These are phyloP conservation scores for Apodemia mormo DNA, from an alignment of 2,888 invertebrate genomes.

Conservation along the genomic window DNA sequence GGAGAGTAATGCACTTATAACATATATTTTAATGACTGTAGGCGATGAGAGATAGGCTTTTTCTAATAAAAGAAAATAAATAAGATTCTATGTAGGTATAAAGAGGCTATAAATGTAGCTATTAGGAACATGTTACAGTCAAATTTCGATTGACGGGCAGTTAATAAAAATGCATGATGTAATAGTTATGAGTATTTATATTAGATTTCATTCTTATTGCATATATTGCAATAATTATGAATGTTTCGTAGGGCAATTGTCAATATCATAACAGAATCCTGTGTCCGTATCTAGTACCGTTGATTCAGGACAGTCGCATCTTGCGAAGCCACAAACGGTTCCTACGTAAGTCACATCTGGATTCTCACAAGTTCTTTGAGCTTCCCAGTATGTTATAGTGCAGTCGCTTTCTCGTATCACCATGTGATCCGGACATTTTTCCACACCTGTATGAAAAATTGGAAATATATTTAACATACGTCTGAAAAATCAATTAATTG, in stretches of 20 bases:
- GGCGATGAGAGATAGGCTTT: too few relatives aligned
- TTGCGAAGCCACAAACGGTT: constrained; percentile 56
- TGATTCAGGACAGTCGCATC: constrained; percentile 60
- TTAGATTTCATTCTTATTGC: background rate
- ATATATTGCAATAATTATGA: background rate
- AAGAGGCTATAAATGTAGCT: too few relatives aligned
- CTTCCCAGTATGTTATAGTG: constrained; percentile 49
- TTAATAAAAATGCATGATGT: background rate
- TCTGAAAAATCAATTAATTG: too few relatives aligned
- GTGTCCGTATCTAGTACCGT: constrained; percentile 54
- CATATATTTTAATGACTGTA: too few relatives aligned
- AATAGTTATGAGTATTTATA: background rate
- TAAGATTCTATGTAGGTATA: too few relatives aligned
- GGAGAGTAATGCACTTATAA: too few relatives aligned
- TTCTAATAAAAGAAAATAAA: too few relatives aligned
- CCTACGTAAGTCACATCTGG: constrained; percentile 54
- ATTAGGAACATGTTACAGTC: too few relatives aligned
- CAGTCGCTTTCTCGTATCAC: constrained; percentile 45
- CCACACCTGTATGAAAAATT: background rate
- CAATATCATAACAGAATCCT: constrained; percentile 59
- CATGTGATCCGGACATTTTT: constrained; percentile 19
- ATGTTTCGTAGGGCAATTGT: constrained; percentile 60
- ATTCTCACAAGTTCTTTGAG: constrained; percentile 56
- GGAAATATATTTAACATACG: background rate
- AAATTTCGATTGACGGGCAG: background rate